These are phyloP conservation scores for Lacerta bilineata DNA, from an alignment of 2,797 vertebrate genomes.

Conservation along the genomic window DNA sequence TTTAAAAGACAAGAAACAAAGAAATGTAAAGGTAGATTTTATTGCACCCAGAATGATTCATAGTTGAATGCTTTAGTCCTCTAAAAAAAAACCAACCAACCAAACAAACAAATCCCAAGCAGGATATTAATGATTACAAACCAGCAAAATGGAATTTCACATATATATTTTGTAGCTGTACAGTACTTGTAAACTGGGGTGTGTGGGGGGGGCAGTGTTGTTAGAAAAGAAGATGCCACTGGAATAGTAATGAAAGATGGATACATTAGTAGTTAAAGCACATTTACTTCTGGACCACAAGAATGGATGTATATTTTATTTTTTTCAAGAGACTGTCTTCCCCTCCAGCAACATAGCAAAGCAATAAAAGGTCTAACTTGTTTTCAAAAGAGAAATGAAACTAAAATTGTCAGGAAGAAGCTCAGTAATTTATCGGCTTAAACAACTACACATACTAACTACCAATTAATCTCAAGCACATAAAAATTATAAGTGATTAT, in stretches of 20 bases:
- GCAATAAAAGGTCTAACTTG: not conserved
- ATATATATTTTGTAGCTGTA: conserved; percentile 55
- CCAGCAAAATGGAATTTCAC: conserved; percentile 55
- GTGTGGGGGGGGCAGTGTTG: not conserved
- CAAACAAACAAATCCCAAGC: conserved; percentile 34
- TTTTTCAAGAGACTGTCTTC: not conserved
- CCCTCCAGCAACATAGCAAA: not conserved
- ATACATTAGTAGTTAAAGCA: not conserved
- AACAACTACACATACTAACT: not conserved
- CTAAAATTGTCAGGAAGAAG: not conserved
- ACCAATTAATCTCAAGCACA: not conserved
- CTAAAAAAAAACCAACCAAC: not conserved
- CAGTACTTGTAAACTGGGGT: conserved; percentile 35
- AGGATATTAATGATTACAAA: conserved; percentile 59
- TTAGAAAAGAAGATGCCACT: conserved; percentile 49
- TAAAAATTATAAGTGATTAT: not conserved
- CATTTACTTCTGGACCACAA: not conserved
- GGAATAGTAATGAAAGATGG: not conserved
- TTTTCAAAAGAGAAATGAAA: not conserved
- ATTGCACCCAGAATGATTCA: not conserved
- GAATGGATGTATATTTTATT: not conserved
- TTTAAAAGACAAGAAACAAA: not conserved
- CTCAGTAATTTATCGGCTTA: not conserved
- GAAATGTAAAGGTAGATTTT: not conserved
- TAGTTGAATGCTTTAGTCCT: not conserved